Conservation (phyloP, 2,797 vertebrate genomes). For the Macrochelys suwanniensis region DNA sequence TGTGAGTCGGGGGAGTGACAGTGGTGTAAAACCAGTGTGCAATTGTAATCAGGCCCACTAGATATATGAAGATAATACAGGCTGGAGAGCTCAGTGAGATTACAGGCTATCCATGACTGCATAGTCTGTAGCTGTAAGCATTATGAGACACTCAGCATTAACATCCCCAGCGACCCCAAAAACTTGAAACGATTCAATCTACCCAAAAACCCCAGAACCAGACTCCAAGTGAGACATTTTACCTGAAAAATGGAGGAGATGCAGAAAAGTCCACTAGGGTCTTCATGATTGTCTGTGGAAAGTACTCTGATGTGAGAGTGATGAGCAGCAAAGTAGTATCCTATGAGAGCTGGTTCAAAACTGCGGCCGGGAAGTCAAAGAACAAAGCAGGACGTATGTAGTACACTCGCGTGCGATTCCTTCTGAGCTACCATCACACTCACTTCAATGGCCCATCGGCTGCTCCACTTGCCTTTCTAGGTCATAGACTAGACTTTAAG, state of each 20-base stretch:
- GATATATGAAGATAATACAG: accelerated
- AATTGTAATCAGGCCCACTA: accelerated
- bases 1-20: neutral
- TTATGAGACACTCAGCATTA: neutral
- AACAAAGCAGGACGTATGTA: neutral
- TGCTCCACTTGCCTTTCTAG: accelerated
- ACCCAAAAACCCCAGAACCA: neutral
- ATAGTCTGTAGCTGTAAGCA: neutral
- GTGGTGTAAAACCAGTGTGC: neutral
- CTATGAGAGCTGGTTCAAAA: neutral
- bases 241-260: neutral
- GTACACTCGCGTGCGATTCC: neutral
- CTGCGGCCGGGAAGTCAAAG: neutral
- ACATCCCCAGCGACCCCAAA: neutral
- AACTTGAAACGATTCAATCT: neutral
- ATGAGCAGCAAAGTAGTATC: accelerated
- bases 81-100: neutral
- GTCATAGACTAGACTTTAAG: no score
- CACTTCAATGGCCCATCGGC: neutral
- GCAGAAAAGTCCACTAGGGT: neutral
- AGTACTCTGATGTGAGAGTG: no score
- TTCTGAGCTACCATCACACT: neutral
- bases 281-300: neutral
- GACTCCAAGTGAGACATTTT: neutral
- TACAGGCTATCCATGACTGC: neutral